Evolutionary conservation across 2,888 invertebrate species (phyloP), one percentile per base, ranked within the genome.

Genomic region (Cephonodes hylas): DNA sequence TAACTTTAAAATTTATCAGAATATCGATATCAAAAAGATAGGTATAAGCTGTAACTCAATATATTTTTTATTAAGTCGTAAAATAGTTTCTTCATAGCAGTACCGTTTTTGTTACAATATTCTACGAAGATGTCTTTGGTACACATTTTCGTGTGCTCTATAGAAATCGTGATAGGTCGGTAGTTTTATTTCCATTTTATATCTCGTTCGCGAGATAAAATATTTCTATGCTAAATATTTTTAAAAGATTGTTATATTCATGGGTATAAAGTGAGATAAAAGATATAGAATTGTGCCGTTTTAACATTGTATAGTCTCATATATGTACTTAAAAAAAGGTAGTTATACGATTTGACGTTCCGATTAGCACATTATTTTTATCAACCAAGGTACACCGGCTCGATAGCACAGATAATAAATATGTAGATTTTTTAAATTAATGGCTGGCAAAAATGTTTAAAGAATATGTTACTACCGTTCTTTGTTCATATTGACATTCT

Each of bases 101-200:
- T 38, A 8, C 6, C 15, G 27, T 31, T 53, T 53, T 53, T 53
- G 53, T 31, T 13, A 31, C 48, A 53, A 53, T 18, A 31, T 31
- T 53, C 10, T 31, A 53, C 20, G n/a, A 38, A 38, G 13, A 27
- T 31, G 53, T 27, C 4, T 5, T 10, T 7, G 15, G 48, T 15
- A 53, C 53, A 27, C 31, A 53, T n/a, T 31, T 53, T 53, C 18
- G 25, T 15, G 27, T 25, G 15, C 31, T 31, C 27, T 53, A 53
- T 31, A 31, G 31, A 31, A 53, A 20, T 53, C 53, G 53, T 53
- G 53, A 53, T 53, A 53, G 48, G 48, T 48, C 27, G 48, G 48
- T 48, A 27, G 48, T 48, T 48, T 53, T 53, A 31, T 53, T 31
- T 31, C 53, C 48, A 18, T 53, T 53, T 53, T 53, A 53, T 53